A percentile compares a stretch with the other conserved stretches of the same genome.
These are phyloP conservation scores for Danionella cerebrum DNA, from an alignment of 2,113 vertebrate species.

Conservation along the genomic window DNA sequence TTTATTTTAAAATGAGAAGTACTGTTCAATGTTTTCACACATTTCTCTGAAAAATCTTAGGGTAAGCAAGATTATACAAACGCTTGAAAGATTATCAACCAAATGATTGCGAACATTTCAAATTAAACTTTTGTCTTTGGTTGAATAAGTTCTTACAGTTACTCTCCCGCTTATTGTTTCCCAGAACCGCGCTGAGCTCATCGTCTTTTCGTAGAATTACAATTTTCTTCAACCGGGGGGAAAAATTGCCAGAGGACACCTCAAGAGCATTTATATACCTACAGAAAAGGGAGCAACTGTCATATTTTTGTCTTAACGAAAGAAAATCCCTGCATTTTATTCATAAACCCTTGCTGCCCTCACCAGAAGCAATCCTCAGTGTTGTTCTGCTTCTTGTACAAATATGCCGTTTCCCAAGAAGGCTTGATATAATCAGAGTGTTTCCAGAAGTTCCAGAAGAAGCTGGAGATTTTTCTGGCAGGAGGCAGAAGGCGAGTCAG, in stretches of 20 bases:
- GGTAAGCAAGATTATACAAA: too few relatives aligned
- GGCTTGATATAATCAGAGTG: conserved; percentile 56
- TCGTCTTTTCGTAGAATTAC: conserved; percentile 55
- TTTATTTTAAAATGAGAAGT: background rate
- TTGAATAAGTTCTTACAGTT: conserved; percentile 69
- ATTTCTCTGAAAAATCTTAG: background rate
- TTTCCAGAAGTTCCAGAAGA: conserved; percentile 77
- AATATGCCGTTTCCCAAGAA: conserved; percentile 69
- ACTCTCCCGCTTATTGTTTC: conserved; percentile 58
- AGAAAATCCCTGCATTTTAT: background rate
- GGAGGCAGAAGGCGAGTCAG: conserved; percentile 83
- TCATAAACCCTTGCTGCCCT: conserved; percentile 30
- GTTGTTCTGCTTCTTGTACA: conserved; percentile 70
- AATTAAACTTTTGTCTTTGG: too few relatives aligned
- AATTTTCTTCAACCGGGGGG: conserved; percentile 35
- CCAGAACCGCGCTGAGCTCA: conserved; percentile 48
- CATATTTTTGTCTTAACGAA: background rate
- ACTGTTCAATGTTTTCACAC: background rate
- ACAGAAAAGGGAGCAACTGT: background rate
- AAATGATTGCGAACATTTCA: too few relatives aligned
- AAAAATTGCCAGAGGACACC: conserved; percentile 60
- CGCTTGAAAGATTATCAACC: too few relatives aligned
- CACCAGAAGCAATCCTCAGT: conserved; percentile 86
- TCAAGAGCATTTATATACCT: conserved; percentile 92
- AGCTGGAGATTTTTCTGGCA: conserved; percentile 78